Evolutionary conservation across 2,113 vertebrate species (phyloP).

Genomic region (Clarias gariepinus): DNA sequence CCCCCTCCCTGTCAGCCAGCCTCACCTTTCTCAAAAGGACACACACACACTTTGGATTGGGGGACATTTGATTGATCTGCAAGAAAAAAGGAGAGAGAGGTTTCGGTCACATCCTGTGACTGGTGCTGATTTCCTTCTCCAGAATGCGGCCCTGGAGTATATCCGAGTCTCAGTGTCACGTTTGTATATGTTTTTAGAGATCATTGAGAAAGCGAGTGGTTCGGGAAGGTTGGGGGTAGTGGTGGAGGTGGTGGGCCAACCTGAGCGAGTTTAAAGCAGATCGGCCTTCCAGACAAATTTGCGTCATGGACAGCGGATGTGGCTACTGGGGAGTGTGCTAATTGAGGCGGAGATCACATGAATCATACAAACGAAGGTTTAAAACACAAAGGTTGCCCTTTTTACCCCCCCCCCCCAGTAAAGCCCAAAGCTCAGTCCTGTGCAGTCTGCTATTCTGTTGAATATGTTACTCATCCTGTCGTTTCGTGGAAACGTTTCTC

Average conservation of each 20-base stretch:
- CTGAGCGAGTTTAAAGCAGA: slow-evolving; percentile 64
- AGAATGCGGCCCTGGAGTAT: slow-evolving; percentile 75
- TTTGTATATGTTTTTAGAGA: slow-evolving; percentile 77
- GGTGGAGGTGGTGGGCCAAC: slow-evolving; percentile 57
- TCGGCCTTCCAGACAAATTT: slow-evolving; percentile 64
- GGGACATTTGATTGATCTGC: slow-evolving; percentile 75
- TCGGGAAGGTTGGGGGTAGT: slow-evolving; percentile 39
- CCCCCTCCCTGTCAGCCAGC: slow-evolving; percentile 12
- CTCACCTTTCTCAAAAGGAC: slow-evolving; percentile 45
- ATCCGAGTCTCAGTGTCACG: slow-evolving; percentile 75
- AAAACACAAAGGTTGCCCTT: slow-evolving; percentile 48
- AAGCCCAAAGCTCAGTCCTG: slow-evolving; percentile 14
- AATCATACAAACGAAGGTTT: slow-evolving; percentile 53
- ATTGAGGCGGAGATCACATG: slow-evolving; percentile 64
- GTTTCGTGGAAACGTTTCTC: slow-evolving; percentile 55
- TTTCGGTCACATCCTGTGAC: slow-evolving; percentile 77
- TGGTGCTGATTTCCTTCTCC: slow-evolving; percentile 74
- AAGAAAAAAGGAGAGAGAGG: slow-evolving; percentile 61
- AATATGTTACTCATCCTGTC: slow-evolving; percentile 33
- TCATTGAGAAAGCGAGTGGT: slow-evolving; percentile 61
- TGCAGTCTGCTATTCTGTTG: slow-evolving; percentile 20
- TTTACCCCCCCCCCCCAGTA: slow-evolving; percentile 25
- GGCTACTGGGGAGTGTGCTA: slow-evolving; percentile 67
- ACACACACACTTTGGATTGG: slow-evolving; percentile 49
- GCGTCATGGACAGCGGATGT: slow-evolving; percentile 64